These are phyloP conservation scores for Entosphenus tridentatus DNA, from an alignment of 2,113 vertebrate genomes.

Conservation along the genomic window DNA sequence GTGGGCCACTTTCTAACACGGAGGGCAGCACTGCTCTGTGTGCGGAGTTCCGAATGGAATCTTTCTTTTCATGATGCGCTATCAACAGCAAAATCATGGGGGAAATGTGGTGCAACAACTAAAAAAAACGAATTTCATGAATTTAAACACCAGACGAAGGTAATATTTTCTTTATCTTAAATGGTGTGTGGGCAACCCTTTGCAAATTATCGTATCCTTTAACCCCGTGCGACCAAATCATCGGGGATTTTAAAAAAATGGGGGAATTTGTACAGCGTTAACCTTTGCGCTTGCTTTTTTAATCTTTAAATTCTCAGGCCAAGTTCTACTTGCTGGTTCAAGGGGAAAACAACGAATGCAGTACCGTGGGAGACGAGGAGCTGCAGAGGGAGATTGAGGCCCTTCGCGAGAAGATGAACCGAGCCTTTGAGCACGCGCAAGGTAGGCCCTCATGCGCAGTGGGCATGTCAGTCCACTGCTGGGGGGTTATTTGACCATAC, in stretches of 20 bases:
- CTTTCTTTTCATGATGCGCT: too few relatives aligned
- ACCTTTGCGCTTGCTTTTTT: background rate
- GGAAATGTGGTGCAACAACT: too few relatives aligned
- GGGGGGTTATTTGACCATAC: too few relatives aligned
- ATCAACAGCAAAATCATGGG: too few relatives aligned
- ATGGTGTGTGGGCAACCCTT: background rate
- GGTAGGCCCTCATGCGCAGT: conserved; percentile 11
- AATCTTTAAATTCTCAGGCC: conserved; percentile 13
- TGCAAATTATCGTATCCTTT: background rate
- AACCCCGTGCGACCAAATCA: background rate
- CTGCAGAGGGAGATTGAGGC: conserved; percentile 17
- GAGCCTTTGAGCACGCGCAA: conserved; percentile 16
- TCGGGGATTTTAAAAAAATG: background rate
- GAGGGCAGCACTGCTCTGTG: too few relatives aligned
- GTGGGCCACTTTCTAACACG: too few relatives aligned
- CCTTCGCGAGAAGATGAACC: conserved; percentile 17
- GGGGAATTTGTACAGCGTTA: background rate
- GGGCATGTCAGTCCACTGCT: too few relatives aligned
- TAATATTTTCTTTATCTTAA: background rate
- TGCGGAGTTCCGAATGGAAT: too few relatives aligned
- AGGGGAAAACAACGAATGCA: conserved; percentile 20
- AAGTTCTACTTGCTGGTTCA: conserved; percentile 19
- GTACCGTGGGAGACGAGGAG: conserved; percentile 17
- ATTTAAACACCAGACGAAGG: background rate
- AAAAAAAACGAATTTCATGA: too few relatives aligned